These are phyloP conservation scores for Eustalomyia histrio DNA, from an alignment of 2,888 invertebrate genomes.

Conservation along the genomic window DNA sequence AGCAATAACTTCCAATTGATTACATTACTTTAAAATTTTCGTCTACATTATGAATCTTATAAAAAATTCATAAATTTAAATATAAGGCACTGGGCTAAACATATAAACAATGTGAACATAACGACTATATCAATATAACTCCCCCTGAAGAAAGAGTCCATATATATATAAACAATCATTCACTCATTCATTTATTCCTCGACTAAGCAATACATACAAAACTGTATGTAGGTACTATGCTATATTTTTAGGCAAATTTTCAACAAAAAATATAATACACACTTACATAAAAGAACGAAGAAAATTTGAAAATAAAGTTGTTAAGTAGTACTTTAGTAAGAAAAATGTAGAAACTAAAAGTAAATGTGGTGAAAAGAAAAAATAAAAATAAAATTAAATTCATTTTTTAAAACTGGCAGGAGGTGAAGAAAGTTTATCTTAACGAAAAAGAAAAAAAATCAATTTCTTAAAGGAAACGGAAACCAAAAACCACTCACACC, in stretches of 20 bases:
- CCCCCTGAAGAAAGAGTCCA: constrained; percentile 13
- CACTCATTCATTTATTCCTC: constrained; percentile 22
- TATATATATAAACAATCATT: no score
- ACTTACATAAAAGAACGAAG: neutral
- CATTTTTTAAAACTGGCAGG: constrained; percentile 18
- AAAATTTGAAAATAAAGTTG: constrained; percentile 51
- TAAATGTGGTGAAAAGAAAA: constrained; percentile 49
- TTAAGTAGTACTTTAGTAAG: constrained; percentile 45
- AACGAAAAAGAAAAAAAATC: neutral
- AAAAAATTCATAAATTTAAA: constrained; percentile 64
- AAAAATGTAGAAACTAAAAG: constrained; percentile 48
- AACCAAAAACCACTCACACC: neutral
- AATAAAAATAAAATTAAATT: constrained; percentile 45
- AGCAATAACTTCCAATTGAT: constrained; percentile 66
- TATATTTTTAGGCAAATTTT: constrained; percentile 43
- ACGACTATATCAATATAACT: constrained; percentile 41
- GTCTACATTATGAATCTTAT: constrained; percentile 32
- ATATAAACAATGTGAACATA: neutral
- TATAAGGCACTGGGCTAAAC: constrained; percentile 52
- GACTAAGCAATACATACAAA: constrained; percentile 39
- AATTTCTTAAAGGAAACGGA: constrained; percentile 21
- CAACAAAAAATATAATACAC: neutral
- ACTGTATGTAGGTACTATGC: neutral
- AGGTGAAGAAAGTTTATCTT: constrained; percentile 30
- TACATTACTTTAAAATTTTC: constrained; percentile 47